Percentiles rank a stretch among this genome's conserved stretches.
These are phyloP conservation scores for Aricia agestis DNA, from an alignment of 1,140 invertebrate species.

Conservation along the genomic window DNA sequence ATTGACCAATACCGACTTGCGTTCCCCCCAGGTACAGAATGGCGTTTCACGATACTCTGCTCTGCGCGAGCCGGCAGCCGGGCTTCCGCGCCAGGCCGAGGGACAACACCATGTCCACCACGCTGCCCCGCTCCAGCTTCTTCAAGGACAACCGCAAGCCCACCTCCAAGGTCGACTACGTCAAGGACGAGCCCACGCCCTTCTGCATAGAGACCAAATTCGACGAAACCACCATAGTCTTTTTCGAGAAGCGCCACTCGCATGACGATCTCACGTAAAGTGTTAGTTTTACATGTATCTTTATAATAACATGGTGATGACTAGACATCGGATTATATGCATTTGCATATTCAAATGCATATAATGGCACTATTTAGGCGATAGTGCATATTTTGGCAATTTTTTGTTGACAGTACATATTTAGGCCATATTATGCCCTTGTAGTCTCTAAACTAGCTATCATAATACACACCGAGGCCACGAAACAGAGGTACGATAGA, in stretches of 20 bases:
- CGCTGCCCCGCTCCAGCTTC: conserved; percentile 33
- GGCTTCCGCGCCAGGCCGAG: conserved; percentile 37
- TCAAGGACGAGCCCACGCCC: conserved; percentile 47
- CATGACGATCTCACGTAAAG: neutral
- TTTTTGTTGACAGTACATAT: too few relatives aligned
- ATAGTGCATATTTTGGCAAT: too few relatives aligned
- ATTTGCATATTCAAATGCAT: too few relatives aligned
- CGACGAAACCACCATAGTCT: conserved; percentile 34
- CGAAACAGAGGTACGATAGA: too few relatives aligned
- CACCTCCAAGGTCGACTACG: conserved; percentile 49
- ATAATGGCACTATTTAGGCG: too few relatives aligned
- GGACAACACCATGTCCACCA: conserved; percentile 41
- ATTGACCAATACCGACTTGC: neutral
- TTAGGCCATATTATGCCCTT: too few relatives aligned
- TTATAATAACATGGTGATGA: too few relatives aligned
- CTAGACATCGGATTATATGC: too few relatives aligned
- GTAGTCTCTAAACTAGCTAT: too few relatives aligned
- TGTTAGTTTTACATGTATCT: too few relatives aligned
- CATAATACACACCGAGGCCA: too few relatives aligned
- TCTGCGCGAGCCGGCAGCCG: conserved; percentile 38
- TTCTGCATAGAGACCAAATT: conserved; percentile 45
- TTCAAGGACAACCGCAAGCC: conserved; percentile 15
- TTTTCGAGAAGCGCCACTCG: conserved; percentile 15
- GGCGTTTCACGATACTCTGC: conserved; percentile 50
- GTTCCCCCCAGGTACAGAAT: conserved; percentile 41